Base-by-base conservation (phyloP, 2,797 vertebrate genomes). In the Loriculus beryllinus region DNA sequence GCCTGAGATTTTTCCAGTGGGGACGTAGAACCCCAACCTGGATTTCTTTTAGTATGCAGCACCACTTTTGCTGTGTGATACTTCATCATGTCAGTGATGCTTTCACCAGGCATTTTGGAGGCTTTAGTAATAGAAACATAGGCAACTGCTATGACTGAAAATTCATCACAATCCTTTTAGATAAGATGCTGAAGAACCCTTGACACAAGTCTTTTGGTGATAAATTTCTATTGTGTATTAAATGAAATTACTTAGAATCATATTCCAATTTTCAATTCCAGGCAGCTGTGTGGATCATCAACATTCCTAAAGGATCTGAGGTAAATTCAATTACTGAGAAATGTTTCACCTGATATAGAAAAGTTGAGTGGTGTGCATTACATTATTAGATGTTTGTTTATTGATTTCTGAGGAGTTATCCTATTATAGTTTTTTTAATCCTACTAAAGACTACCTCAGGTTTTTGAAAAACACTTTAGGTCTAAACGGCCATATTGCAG, bases 331-430 rank as follows among this genome's bases (percentile, higher is more conserved):
- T 96, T 94, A 76, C 35, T 57, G 56, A 75, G 93, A 93, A 95
- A 56, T 74, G 48, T 95, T 95, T 95, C 75, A 92, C 95, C 64
- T 89, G 51, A 43, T 59, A 81, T 26, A 60, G 92, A 91, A 96
- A 94, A 89, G 52, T 82, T 87, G 84, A 92, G 85, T 84, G 92
- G 74, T 84, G 87, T 91, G 86, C 72, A 90, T 96, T 87, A 85
- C 47, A 82, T 90, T 94, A 96, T 47, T 88, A 94, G 95, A 76
- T 86, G 96, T 94, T 93, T 95, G 88, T 94, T 92, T 94, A 95
- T 96, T 96, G 94, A 96, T 95, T 97, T 92, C 81, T 83, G 59
- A 96, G 70, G 87, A 57, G 18, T 91, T 95, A 96, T 97, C 81
- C 63, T 83, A 71, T 95, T 94, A 94, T 14, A 89, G 33, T 63